A percentile compares a stretch with the other conserved stretches of the same genome.
Evolutionary conservation across 1,140 invertebrate species (phyloP).

Genomic region (Metaphire vulgaris): DNA sequence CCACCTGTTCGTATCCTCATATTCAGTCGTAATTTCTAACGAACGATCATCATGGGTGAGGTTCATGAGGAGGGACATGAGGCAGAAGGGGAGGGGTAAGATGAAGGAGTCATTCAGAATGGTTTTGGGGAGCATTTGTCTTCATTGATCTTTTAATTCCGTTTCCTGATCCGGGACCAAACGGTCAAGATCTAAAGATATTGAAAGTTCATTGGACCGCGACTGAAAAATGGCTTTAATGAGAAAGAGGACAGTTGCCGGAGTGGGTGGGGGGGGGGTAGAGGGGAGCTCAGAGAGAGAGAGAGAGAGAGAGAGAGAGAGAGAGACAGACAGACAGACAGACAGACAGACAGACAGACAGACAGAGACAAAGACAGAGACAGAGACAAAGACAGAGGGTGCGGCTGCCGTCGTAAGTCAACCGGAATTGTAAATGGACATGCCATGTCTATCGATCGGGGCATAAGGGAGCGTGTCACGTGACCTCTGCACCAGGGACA

Average conservation of each 20-base stretch:
- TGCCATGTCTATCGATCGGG: neutral
- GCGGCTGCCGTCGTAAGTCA: neutral
- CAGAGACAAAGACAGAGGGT: too few species aligned
- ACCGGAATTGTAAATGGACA: neutral
- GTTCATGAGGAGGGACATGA: too few species aligned
- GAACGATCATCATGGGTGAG: too few species aligned
- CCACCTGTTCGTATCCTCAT: too few species aligned
- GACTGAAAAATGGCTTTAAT: neutral
- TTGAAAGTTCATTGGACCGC: neutral
- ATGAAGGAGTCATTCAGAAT: neutral
- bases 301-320: neutral
- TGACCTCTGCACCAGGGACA: too few species aligned
- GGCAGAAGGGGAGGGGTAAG: too few species aligned
- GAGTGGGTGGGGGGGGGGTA: too few species aligned
- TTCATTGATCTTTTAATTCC: neutral
- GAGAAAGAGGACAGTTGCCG: too few species aligned
- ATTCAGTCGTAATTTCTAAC: too few species aligned
- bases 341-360: too few species aligned
- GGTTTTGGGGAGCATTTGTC: neutral
- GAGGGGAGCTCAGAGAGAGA: neutral
- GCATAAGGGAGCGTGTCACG: neutral
- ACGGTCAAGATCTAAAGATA: neutral
- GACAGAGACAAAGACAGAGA: too few species aligned
- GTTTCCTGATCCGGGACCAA: neutral
- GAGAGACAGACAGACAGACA: too few species aligned